Conservation (phyloP, 92 coral and sea anemone species). For the Montipora capitata region DNA sequence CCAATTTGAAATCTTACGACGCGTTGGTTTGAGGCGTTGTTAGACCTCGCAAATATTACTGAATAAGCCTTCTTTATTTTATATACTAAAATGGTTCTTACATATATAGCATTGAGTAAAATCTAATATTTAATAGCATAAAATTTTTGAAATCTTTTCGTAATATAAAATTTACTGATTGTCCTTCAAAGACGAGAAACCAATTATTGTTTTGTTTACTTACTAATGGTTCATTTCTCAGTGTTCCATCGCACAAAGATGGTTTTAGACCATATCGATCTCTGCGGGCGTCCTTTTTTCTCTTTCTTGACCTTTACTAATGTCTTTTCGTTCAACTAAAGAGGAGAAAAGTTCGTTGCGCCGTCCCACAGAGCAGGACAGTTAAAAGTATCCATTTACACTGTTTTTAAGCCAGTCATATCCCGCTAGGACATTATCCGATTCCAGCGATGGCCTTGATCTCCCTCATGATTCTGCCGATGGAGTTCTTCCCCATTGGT, state of each 20-base stretch:
- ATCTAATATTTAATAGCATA: slow-evolving; percentile 44
- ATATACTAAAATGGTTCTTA: slow-evolving; percentile 30
- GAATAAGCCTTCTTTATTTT: slow-evolving; percentile 29
- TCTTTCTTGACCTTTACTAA: slow-evolving; percentile 21
- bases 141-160: slow-evolving; percentile 17
- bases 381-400: slow-evolving; percentile 22
- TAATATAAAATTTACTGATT: slow-evolving; percentile 43
- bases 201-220: slow-evolving; percentile 32
- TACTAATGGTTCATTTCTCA: slow-evolving; percentile 34
- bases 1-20: neutral
- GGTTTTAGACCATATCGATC: slow-evolving; percentile 37
- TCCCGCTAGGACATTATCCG: slow-evolving; percentile 62
- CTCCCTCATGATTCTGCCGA: slow-evolving; percentile 98
- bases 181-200: slow-evolving; percentile 49
- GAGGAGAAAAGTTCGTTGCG: slow-evolving; percentile 24
- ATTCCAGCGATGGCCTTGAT: slow-evolving; percentile 99
- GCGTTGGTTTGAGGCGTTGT: slow-evolving; percentile 15
- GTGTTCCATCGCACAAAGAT: slow-evolving; percentile 9
- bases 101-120: slow-evolving; percentile 31
- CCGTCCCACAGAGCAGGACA: slow-evolving; percentile 5
- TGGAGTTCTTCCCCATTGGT: slow-evolving; percentile 99
- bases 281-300: slow-evolving; percentile 16
- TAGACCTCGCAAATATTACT: neutral
- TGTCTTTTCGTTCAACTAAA: slow-evolving; percentile 19
- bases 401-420: slow-evolving; percentile 21